phyloP scores from a whole-genome alignment of 2,888 invertebrate species.

The Ophraella communa region DNA sequence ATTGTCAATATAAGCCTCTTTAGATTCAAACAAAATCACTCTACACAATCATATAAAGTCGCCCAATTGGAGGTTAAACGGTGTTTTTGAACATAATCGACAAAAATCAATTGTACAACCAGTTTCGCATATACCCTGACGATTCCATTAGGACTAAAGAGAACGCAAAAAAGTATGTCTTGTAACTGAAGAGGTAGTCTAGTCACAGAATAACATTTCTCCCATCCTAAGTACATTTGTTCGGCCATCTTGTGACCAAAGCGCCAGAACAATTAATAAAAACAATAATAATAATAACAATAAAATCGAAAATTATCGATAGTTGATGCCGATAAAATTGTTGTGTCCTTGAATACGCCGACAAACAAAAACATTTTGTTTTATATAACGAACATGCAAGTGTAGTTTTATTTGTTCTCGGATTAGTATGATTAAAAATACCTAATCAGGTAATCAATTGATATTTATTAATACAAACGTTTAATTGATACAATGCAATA shows the following conservation, averaged over 20 bases:
- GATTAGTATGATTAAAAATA: not conserved
- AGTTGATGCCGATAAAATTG: not conserved
- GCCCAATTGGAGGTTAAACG: not conserved
- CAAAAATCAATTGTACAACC: not conserved
- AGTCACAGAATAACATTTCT: conserved; percentile 25
- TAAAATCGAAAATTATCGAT: not conserved
- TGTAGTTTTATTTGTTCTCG: not conserved
- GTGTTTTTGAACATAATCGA: not conserved
- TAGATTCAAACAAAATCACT: not conserved
- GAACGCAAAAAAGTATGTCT: not conserved
- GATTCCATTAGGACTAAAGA: not conserved
- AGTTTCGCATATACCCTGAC: no score
- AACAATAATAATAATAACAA: not conserved
- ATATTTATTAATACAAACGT: not conserved
- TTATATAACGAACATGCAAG: not conserved
- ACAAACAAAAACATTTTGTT: not conserved
- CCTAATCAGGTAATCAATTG: not conserved
- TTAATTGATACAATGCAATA: not conserved
- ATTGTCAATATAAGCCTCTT: not conserved
- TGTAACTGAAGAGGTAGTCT: conserved; percentile 33
- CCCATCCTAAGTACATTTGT: conserved; percentile 57
- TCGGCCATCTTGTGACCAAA: conserved; percentile 62
- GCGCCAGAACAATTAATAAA: conserved; percentile 40
- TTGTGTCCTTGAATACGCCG: not conserved
- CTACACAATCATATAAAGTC: not conserved